Conservation (phyloP, 2,113 vertebrate species). For the Burhinus bistriatus region DNA sequence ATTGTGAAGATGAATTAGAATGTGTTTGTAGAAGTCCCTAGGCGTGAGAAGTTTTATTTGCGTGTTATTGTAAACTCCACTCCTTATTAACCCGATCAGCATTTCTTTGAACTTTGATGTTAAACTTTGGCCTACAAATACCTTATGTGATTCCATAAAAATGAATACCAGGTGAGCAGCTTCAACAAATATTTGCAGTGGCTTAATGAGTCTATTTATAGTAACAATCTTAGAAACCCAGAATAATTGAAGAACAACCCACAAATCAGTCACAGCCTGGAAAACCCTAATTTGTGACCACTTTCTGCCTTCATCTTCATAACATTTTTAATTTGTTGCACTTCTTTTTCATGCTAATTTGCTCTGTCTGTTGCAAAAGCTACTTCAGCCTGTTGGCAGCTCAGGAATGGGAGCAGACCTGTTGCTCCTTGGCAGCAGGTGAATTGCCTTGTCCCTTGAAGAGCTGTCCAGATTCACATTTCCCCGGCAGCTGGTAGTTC, state of each 20-base stretch:
- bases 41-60: neutral
- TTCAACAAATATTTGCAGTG: neutral
- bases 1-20: neutral
- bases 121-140: neutral
- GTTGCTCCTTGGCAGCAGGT: constrained; percentile 34
- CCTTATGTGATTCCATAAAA: neutral
- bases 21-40: neutral
- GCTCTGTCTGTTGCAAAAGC: neutral
- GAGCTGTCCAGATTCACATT: neutral
- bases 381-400: neutral
- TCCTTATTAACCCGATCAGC: neutral
- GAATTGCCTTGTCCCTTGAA: neutral
- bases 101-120: neutral
- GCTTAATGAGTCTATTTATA: neutral
- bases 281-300: neutral
- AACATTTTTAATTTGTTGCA: neutral
- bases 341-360: constrained; percentile 18
- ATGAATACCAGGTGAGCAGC: neutral
- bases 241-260: neutral
- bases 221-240: neutral
- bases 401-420: constrained; percentile 19
- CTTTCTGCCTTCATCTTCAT: neutral
- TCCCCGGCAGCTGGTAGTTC: neutral
- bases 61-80: neutral
- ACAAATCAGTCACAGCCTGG: neutral